Evolutionary conservation across 2,888 invertebrate genomes (phyloP), one percentile per base, ranked within the genome.

Genomic region (Tanypteryx hageni): DNA sequence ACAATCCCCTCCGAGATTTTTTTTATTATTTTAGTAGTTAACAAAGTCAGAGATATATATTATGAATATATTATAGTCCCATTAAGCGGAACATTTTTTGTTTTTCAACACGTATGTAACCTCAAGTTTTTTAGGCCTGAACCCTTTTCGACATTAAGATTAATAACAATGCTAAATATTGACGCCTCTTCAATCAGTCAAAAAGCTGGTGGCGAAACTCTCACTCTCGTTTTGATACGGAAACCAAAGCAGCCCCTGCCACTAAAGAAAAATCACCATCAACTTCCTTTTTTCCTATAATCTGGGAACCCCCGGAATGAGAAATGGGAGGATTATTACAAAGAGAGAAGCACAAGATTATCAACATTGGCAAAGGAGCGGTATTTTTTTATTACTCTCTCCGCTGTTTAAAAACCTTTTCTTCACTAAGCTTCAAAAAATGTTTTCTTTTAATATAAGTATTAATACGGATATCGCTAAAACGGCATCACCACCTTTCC

Each of bases 101-200:
- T 85, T 58, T 85, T n/a, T 92, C 91, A 92, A 92, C 92, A 92
- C 58, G 83, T 92, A 92, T 81, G 86, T 92, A 92, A 92, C 92
- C 86, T 91, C 86, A 92, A 92, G 93, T 83, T 92, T 31, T 86
- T 94, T 94, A 94, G 94, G 94, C 94, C 94, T 94, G 94, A 94
- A 93, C 93, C 93, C 93, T 61, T 83, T 92, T 83, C 61, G 76
- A 93, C 93, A 93, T 93, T 93, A 93, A 93, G 93, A 93, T 93
- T 93, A 93, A 93, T 93, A 93, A 93, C 93, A 93, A 93, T 92
- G 93, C 93, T 93, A 93, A 92, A 92, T 92, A 92, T 93, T 93
- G 93, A 93, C 93, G 93, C 93, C 92, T 92, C 92, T 85, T 93
- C 93, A 93, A 93, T 93, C 93, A 89, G 89, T 89, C 89, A 93